Conservation (phyloP, 2,888 invertebrate species). For the Acanthopleura granulata region DNA sequence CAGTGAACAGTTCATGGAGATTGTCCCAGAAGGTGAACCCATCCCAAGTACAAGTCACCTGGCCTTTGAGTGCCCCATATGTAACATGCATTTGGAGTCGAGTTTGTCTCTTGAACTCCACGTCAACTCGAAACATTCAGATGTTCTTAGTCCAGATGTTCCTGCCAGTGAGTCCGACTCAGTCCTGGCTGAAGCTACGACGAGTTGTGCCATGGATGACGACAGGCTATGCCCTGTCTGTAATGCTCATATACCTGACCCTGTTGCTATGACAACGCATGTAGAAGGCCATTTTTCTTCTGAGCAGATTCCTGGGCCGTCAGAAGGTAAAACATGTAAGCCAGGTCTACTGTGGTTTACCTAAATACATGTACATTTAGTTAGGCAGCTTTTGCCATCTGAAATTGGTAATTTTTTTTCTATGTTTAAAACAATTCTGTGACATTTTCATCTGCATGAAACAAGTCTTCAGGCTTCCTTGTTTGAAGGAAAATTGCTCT, state of each 20-base stretch:
- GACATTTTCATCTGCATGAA: no score
- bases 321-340: not conserved
- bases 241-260: constrained; percentile 60
- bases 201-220: constrained; percentile 18
- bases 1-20: constrained; percentile 15
- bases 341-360: no score
- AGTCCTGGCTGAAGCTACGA: not conserved
- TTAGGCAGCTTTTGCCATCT: no score
- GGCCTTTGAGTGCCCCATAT: constrained; percentile 74
- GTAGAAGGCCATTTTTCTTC: constrained; percentile 84
- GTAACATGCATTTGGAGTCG: constrained; percentile 77
- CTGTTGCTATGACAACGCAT: constrained; percentile 78
- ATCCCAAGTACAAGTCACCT: constrained; percentile 9
- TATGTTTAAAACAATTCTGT: no score
- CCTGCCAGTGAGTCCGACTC: constrained; percentile 17
- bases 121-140: constrained; percentile 87
- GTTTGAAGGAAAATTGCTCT: no score
- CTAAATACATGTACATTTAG: no score
- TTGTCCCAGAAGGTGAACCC: constrained; percentile 10
- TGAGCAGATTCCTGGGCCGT: constrained; percentile 56
- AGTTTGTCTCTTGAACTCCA: constrained; percentile 83
- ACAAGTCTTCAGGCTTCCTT: no score
- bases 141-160: constrained; percentile 80
- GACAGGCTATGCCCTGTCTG: constrained; percentile 63
- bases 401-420: no score